Evolutionary conservation across 2,797 vertebrate species (phyloP).

Genomic region (Gobionotothen gibberifrons): DNA sequence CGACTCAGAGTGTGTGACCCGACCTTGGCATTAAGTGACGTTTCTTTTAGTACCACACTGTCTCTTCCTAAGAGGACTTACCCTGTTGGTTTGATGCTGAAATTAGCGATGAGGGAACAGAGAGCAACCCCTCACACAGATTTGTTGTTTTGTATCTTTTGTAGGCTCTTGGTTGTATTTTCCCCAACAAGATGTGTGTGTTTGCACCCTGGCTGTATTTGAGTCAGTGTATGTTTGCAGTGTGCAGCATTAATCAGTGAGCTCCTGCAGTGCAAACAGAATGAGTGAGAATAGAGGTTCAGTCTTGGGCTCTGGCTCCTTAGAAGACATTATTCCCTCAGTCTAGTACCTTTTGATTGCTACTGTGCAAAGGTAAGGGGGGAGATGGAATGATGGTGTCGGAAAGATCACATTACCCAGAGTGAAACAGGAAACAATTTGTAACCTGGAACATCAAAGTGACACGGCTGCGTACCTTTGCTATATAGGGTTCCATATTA

Average conservation of each 20-base stretch:
- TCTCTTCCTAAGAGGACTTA: background rate
- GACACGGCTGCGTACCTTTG: slow-evolving; percentile 41
- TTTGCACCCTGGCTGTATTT: slow-evolving; percentile 30
- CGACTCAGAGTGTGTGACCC: slow-evolving; percentile 8
- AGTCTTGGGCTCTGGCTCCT: slow-evolving; percentile 40
- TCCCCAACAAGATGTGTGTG: slow-evolving; percentile 4
- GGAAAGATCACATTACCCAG: slow-evolving; percentile 56
- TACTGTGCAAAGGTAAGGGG: slow-evolving; percentile 49
- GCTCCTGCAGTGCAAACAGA: slow-evolving; percentile 58
- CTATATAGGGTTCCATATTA: slow-evolving; percentile 45
- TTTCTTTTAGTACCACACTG: background rate
- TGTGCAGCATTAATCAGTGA: slow-evolving; percentile 47
- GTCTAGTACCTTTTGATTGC: slow-evolving; percentile 68
- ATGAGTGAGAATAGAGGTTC: slow-evolving; percentile 58
- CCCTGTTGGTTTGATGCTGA: background rate
- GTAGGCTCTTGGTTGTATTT: slow-evolving; percentile 9
- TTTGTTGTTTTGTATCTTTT: slow-evolving; percentile 35
- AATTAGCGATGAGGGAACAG: background rate
- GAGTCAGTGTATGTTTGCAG: slow-evolving; percentile 42
- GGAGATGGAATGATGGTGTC: slow-evolving; percentile 13
- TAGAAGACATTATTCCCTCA: slow-evolving; percentile 64
- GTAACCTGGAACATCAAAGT: slow-evolving; percentile 65
- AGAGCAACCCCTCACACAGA: slow-evolving; percentile 3
- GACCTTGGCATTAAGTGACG: slow-evolving; percentile 36
- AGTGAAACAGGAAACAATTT: slow-evolving; percentile 35